These are phyloP conservation scores for Acrocephalus arundinaceus DNA, from an alignment of 2,113 vertebrate species.

Conservation along the genomic window DNA sequence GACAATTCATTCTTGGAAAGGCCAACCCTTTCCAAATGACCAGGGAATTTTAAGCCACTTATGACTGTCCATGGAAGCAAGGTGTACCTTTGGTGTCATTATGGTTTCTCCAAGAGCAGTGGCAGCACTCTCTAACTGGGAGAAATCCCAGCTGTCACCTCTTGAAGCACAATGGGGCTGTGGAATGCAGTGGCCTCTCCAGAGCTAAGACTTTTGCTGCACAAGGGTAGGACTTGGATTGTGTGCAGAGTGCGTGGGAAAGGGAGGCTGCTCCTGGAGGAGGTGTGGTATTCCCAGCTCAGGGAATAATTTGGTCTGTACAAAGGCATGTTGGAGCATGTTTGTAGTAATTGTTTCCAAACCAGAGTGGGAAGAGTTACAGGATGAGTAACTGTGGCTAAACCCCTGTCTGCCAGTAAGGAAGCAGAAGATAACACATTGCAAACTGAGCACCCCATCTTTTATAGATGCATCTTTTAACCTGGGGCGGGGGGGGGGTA, in stretches of 20 bases:
- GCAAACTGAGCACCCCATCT: neutral
- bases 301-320: neutral
- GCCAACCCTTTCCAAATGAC: neutral
- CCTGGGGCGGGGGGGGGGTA: too few species aligned
- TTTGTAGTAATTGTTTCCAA: neutral
- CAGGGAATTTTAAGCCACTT: neutral
- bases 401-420: neutral
- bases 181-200: neutral
- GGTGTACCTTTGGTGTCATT: neutral
- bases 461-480: neutral
- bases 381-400: neutral
- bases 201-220: neutral
- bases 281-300: neutral
- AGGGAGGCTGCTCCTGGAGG: neutral
- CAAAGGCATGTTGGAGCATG: accelerated
- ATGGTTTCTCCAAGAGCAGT: neutral
- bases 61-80: neutral
- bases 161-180: accelerated
- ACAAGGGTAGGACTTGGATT: too few species aligned
- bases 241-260: neutral
- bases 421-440: neutral
- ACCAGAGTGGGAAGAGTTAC: neutral
- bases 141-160: neutral
- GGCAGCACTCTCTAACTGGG: neutral
- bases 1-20: neutral